A percentile compares a stretch with the other conserved stretches of the same genome.
These are phyloP conservation scores for Leucophenga montana DNA, from an alignment of 2,888 invertebrate genomes.

Conservation along the genomic window DNA sequence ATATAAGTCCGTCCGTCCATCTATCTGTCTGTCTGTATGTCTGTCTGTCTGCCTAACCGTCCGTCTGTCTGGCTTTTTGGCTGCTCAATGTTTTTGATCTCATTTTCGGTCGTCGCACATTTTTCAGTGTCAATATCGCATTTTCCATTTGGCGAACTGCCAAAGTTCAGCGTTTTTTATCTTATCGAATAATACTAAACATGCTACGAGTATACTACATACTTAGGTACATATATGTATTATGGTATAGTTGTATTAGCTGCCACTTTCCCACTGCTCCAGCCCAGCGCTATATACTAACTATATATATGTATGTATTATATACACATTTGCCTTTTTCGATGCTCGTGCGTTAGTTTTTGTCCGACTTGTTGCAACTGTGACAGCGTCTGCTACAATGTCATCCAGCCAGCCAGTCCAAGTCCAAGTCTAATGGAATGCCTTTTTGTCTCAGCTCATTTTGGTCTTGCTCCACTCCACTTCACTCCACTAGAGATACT, in stretches of 20 bases:
- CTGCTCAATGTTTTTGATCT: constrained; percentile 16
- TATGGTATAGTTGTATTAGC: constrained; percentile 17
- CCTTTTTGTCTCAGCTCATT: not conserved
- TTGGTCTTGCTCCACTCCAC: constrained; percentile 3
- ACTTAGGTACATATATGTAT: constrained; percentile 42
- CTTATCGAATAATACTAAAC: constrained; percentile 50
- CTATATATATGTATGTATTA: too few relatives aligned
- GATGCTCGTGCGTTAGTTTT: not conserved
- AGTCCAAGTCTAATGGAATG: too few relatives aligned
- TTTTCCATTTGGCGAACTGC: constrained; percentile 53
- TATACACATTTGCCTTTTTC: not conserved
- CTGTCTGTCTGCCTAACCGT: not conserved
- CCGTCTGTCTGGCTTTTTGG: not conserved
- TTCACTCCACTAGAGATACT: constrained; percentile 16
- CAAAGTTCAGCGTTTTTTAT: constrained; percentile 57
- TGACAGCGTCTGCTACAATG: constrained; percentile 3
- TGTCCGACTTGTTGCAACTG: constrained; percentile 9
- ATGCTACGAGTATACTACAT: constrained; percentile 42
- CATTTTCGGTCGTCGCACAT: constrained; percentile 38
- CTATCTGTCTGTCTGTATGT: constrained; percentile 1
- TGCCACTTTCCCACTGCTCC: not conserved
- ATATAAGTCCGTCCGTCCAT: not conserved
- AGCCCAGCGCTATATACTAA: too few relatives aligned
- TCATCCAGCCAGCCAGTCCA: not conserved
- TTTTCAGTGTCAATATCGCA: constrained; percentile 52